Evolutionary conservation across 2,113 vertebrate genomes (phyloP).

Genomic region (Phalacrocorax brasilianus): DNA sequence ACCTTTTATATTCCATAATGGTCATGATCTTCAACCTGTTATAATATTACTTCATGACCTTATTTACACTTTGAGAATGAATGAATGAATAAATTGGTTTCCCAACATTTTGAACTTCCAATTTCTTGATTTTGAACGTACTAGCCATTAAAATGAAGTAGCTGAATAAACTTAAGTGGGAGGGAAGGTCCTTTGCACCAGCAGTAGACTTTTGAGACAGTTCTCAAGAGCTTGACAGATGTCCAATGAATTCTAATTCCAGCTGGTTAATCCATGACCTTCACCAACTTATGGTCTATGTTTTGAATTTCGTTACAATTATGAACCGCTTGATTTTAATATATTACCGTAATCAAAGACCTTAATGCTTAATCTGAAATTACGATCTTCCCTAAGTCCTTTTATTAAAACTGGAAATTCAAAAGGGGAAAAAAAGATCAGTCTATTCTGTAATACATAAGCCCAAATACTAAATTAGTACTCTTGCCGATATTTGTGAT

Average conservation of each 20-base stretch:
- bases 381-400: background rate
- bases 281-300: background rate
- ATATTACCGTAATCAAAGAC: background rate
- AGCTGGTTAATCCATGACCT: background rate
- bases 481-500: background rate
- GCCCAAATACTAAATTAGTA: background rate
- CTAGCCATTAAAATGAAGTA: background rate
- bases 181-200: background rate
- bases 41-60: background rate
- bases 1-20: background rate
- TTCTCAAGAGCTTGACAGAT: background rate
- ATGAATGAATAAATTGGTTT: background rate
- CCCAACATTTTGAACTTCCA: background rate
- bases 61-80: background rate
- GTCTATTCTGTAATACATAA: background rate
- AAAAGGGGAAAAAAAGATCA: background rate
- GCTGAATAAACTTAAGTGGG: background rate
- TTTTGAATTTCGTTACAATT: background rate
- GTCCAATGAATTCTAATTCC: background rate
- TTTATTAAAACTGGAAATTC: background rate
- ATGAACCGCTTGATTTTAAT: background rate
- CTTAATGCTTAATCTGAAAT: background rate
- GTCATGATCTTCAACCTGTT: background rate
- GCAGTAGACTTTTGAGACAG: background rate
- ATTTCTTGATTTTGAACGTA: background rate